Conservation (phyloP, 2,888 invertebrate genomes). For the Athripsodes cinereus region DNA sequence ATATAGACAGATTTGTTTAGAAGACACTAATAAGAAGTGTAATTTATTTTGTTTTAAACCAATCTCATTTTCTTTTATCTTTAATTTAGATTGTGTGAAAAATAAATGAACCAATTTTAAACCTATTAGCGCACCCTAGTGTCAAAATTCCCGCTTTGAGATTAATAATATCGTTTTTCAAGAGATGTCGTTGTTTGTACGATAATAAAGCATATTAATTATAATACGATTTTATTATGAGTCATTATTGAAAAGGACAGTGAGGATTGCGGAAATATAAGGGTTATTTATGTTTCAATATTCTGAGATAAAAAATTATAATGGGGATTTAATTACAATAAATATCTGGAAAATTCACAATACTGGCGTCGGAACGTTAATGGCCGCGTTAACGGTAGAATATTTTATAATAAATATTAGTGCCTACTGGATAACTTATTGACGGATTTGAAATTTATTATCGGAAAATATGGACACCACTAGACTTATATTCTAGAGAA, state of each 20-base stretch:
- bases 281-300: background rate
- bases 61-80: too few relatives aligned
- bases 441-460: background rate
- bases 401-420: background rate
- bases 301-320: background rate
- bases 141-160: too few relatives aligned
- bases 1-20: too few relatives aligned
- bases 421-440: background rate
- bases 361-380: background rate
- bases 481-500: too few relatives aligned
- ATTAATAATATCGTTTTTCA: too few relatives aligned
- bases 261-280: background rate
- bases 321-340: conserved; percentile 1
- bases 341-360: background rate
- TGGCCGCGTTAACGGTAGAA: background rate
- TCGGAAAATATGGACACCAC: background rate
- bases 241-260: background rate
- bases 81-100: too few relatives aligned
- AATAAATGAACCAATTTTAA: too few relatives aligned
- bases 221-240: background rate
- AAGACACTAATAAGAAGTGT: too few relatives aligned
- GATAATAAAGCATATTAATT: too few relatives aligned
- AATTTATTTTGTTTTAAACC: too few relatives aligned
- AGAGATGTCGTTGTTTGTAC: too few relatives aligned
- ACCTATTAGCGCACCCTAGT: too few relatives aligned